Evolutionary conservation across 2,888 invertebrate species (phyloP).

Genomic region (Antitype chi): DNA sequence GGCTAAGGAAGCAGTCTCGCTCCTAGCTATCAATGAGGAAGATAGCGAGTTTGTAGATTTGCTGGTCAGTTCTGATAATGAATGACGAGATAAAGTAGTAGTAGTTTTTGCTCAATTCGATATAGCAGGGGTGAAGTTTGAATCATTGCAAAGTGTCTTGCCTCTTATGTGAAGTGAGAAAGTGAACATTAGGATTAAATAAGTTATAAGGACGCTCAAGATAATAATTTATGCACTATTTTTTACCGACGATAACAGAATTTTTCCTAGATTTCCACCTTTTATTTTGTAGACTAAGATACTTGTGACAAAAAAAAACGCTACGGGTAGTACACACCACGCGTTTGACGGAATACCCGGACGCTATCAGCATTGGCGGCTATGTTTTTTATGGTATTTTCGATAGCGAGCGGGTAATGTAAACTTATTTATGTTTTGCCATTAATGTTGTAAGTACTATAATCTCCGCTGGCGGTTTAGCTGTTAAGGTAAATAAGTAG

Average conservation of each 20-base stretch:
- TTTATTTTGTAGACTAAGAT: constrained; percentile 5
- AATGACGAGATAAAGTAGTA: constrained; percentile 14
- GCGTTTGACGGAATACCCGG: neutral
- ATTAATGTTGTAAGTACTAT: constrained; percentile 31
- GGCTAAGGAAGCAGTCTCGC: constrained; percentile 81
- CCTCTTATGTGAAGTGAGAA: constrained; percentile 1
- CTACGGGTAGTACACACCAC: constrained; percentile 12
- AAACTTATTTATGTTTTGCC: constrained; percentile 36
- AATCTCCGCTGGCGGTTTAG: constrained; percentile 53
- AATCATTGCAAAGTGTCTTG: neutral
- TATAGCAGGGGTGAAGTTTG: neutral
- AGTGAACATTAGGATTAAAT: neutral
- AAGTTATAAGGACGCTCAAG: constrained; percentile 11
- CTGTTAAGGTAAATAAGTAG: constrained; percentile 17
- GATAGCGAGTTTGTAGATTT: constrained; percentile 78
- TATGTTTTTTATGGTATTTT: constrained; percentile 12
- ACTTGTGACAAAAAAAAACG: neutral
- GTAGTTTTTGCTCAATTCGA: constrained; percentile 35
- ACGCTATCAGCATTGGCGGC: neutral
- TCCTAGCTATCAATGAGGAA: constrained; percentile 81
- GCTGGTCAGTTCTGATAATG: constrained; percentile 65
- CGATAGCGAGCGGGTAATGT: constrained; percentile 22
- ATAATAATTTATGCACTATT: constrained; percentile 16
- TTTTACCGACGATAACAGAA: neutral
- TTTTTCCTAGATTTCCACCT: constrained; percentile 18